A percentile compares a stretch with the other conserved stretches of the same genome.
phyloP scores from a whole-genome alignment of 2,888 invertebrate genomes.

The Acrobasis consociella region DNA sequence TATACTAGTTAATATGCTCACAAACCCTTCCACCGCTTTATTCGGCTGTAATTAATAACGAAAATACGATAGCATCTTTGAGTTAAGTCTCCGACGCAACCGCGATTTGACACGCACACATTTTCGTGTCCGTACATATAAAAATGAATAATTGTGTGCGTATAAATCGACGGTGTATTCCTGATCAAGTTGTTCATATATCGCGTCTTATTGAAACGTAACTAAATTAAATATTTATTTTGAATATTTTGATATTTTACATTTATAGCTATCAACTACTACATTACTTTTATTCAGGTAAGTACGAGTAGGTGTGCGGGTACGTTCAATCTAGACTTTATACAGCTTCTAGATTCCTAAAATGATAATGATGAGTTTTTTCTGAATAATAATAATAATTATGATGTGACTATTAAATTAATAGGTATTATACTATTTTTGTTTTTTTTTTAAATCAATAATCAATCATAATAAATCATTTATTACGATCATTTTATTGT shows the following conservation, averaged over 20 bases:
- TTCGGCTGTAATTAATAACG: slow-evolving; percentile 74
- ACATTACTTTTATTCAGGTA: no score
- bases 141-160: slow-evolving; percentile 21
- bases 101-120: slow-evolving; percentile 39
- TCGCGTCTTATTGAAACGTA: not conserved
- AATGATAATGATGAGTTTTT: no score
- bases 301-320: no score
- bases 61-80: slow-evolving; percentile 66
- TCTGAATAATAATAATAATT: no score
- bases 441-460: no score
- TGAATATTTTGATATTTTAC: not conserved
- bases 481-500: no score
- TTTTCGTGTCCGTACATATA: slow-evolving; percentile 35
- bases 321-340: no score
- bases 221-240: not conserved
- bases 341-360: no score
- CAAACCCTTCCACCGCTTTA: slow-evolving; percentile 67
- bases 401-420: no score
- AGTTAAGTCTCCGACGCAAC: slow-evolving; percentile 47
- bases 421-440: no score
- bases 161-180: not conserved
- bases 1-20: slow-evolving; percentile 67
- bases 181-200: not conserved
- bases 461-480: no score
- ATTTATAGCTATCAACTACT: not conserved